A percentile compares a stretch with the other conserved stretches of the same genome.
Evolutionary conservation across 2,888 invertebrate genomes (phyloP).

Genomic region (Ypsolopha scabrella): DNA sequence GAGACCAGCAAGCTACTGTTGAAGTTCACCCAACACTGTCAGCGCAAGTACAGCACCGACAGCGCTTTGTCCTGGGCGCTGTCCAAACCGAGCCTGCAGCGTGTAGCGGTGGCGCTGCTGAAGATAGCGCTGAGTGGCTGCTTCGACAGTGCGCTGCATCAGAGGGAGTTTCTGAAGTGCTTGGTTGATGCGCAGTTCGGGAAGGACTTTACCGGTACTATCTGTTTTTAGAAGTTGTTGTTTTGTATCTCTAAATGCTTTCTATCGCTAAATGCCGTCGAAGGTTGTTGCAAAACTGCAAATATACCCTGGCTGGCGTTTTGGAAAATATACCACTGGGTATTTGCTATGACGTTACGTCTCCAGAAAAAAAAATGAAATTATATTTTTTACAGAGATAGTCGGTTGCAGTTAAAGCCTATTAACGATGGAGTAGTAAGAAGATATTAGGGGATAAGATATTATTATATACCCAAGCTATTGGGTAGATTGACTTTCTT

Average conservation of each 20-base stretch:
- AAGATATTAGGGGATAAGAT: no score
- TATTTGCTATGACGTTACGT: no score
- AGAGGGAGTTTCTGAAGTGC: conserved; percentile 72
- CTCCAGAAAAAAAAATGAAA: no score
- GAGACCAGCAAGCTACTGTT: conserved; percentile 41
- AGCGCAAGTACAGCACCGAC: conserved; percentile 48
- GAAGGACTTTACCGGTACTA: conserved; percentile 58
- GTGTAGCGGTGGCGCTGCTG: conserved; percentile 69
- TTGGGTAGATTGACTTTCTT: no score
- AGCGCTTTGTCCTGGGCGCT: conserved; percentile 38
- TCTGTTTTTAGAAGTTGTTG: conserved; percentile 2
- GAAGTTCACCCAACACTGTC: conserved; percentile 43
- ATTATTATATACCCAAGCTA: no score
- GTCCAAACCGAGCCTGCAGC: conserved; percentile 68
- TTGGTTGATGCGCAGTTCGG: conserved; percentile 70
- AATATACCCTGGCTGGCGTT: no score
- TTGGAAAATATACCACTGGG: no score
- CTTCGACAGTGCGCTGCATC: conserved; percentile 73
- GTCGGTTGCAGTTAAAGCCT: no score
- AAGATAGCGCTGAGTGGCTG: conserved; percentile 71
- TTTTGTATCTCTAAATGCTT: not conserved
- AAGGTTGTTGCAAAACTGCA: no score
- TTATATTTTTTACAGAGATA: no score
- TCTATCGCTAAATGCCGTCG: not conserved
- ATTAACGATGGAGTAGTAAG: no score